phyloP scores from a whole-genome alignment of 1,140 invertebrate genomes.

The Pygmarrhopalites habei region DNA sequence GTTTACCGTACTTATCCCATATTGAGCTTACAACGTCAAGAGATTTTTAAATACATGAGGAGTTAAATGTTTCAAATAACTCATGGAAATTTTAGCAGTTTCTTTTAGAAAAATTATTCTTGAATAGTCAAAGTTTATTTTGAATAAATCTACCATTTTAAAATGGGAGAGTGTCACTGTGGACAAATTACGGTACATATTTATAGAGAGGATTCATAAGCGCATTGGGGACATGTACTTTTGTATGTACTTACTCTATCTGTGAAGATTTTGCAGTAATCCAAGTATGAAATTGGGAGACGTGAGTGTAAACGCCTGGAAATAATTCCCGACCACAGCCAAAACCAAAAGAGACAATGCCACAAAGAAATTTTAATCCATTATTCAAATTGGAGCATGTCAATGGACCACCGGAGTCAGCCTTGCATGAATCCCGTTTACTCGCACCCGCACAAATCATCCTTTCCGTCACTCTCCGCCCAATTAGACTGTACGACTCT shows the following conservation, averaged over 20 bases:
- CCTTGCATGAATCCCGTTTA: slow-evolving; percentile 11
- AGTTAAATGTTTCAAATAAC: too few relatives aligned
- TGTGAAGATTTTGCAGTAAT: slow-evolving; percentile 14
- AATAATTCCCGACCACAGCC: slow-evolving; percentile 50
- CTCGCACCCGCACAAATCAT: slow-evolving; percentile 24
- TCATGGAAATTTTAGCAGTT: too few relatives aligned
- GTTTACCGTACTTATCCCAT: too few relatives aligned
- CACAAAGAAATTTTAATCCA: slow-evolving; percentile 36
- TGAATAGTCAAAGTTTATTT: background rate
- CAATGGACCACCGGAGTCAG: slow-evolving; percentile 4
- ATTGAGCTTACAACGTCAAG: too few relatives aligned
- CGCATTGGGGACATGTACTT: too few relatives aligned
- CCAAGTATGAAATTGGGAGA: slow-evolving; percentile 42
- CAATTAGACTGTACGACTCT: background rate
- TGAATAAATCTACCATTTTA: background rate
- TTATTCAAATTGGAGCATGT: background rate
- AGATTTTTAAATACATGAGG: too few relatives aligned
- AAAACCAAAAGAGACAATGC: slow-evolving; percentile 57
- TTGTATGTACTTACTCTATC: background rate
- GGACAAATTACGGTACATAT: too few relatives aligned
- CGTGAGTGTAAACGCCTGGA: slow-evolving; percentile 57
- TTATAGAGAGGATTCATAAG: too few relatives aligned
- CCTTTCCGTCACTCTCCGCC: background rate
- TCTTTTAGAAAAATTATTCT: too few relatives aligned
- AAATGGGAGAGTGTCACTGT: too few relatives aligned